Base-by-base conservation (phyloP, 2,797 vertebrate genomes). In the Nyctalus aviator region DNA sequence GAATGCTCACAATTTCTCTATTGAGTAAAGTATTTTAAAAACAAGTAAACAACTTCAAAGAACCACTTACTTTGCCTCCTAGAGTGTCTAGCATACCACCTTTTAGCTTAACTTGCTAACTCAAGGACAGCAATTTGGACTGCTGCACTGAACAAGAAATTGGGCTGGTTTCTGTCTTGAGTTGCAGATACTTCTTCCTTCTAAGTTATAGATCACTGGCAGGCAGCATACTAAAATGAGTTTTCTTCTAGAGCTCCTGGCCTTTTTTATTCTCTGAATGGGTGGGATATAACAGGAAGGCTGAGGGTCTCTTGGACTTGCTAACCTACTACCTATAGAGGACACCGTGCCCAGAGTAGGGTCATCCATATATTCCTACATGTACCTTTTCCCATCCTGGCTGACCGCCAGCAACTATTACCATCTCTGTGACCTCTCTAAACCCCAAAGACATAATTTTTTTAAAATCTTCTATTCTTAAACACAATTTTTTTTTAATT, bases 191-290 rank as follows among this genome's bases (percentile, higher is more conserved):
- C 17, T 48, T 57, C 98, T 98, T 95, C 98, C 98, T 99, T 97
- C 98, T 98, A 41, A 98, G 98, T 77, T 98, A 97, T 73, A 98
- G 96, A 93, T 98, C 98, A 3, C 98, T 98, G 95, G 98, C 98
- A n/a, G 98, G 98, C 57, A 98, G 96, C 27, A 93, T 97, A 92
- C 32, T 4, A 41, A 97, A 97, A 21, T 97, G 98, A 93, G 98
- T 91, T 98, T 95, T 95, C 94, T 98, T 10, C 25, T 44, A 98
- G 95, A 21, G 94, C 46, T 88, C 37, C 32, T 27, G 83, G 53
- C 64, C 69, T 4, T 85, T 92, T 18, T 15, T 0, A 8, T 35
- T 50, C 72, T 94, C 66, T 44, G 81, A 32, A 0, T 0, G 7
- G 62, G 3, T 5, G 12, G 44, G 37, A 30, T 15, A 21, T 10